Evolutionary conservation across 2,113 vertebrate species (phyloP).

Genomic region (Leucopsar rothschildi): DNA sequence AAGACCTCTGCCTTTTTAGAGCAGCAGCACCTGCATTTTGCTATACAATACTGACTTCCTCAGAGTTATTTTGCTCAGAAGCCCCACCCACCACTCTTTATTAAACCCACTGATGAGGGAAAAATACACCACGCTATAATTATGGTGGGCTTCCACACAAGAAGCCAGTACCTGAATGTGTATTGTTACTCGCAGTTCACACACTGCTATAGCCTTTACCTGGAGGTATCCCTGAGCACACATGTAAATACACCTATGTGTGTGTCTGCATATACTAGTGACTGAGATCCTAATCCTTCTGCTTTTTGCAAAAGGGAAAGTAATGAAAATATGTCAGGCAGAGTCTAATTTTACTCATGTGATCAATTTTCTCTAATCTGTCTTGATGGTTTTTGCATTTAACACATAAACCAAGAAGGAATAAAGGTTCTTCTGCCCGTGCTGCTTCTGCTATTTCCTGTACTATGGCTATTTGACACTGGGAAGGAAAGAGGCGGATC

Average conservation of each 20-base stretch:
- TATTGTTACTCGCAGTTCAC: neutral
- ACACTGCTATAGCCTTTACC: neutral
- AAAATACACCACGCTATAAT: neutral
- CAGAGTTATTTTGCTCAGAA: neutral
- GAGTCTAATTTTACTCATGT: neutral
- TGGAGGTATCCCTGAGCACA: neutral
- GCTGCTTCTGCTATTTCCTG: neutral
- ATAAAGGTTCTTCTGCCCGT: neutral
- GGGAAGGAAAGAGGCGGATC: neutral
- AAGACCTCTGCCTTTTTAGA: neutral
- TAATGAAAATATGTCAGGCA: neutral
- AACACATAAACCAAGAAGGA: neutral
- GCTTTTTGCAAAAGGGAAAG: neutral
- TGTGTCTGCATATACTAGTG: neutral
- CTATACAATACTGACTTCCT: neutral
- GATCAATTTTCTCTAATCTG: neutral
- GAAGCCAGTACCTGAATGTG: neutral
- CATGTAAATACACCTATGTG: rapidly evolving
- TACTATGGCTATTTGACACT: neutral
- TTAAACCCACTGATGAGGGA: neutral
- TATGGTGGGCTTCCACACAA: neutral
- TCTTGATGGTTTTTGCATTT: neutral
- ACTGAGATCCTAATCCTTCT: neutral
- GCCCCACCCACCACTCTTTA: neutral
- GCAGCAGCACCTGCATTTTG: neutral